These are phyloP conservation scores for Antechinus flavipes DNA, from an alignment of 2,113 vertebrate species.

Conservation along the genomic window DNA sequence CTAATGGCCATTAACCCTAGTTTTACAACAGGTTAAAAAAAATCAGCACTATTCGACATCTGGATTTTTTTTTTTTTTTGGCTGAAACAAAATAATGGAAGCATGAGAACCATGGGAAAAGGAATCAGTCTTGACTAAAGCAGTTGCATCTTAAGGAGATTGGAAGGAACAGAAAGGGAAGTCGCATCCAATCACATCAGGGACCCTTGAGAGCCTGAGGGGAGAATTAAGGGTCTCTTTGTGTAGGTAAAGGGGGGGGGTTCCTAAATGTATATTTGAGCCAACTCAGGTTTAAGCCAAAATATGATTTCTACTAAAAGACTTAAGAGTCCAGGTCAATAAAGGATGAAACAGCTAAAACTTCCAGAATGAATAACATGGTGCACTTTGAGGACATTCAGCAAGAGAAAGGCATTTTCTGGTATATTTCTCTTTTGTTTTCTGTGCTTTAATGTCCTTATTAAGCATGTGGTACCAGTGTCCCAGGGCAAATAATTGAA, in stretches of 20 bases:
- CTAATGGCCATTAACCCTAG: constrained; percentile 62
- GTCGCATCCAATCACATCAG: neutral
- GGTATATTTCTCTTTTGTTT: neutral
- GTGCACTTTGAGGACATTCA: neutral
- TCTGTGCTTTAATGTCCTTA: neutral
- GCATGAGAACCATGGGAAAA: constrained; percentile 24
- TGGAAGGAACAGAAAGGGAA: neutral
- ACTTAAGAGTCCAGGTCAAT: neutral
- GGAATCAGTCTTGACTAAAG: neutral
- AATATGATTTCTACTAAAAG: neutral
- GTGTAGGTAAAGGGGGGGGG: neutral
- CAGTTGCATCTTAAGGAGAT: constrained; percentile 5
- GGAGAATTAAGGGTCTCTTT: neutral
- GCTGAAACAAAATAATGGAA: neutral
- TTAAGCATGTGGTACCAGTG: neutral
- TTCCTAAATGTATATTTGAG: neutral
- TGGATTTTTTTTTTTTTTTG: neutral
- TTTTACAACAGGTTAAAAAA: neutral
- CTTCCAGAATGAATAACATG: neutral
- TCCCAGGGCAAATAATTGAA: neutral
- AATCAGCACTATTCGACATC: neutral
- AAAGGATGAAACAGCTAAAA: neutral
- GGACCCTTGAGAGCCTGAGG: neutral
- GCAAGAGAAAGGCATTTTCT: neutral
- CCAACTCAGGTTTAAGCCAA: neutral